A percentile compares a stretch with the other conserved stretches of the same genome.
Conservation (phyloP, 1,140 invertebrate genomes). For the Glossosoma conforme region DNA sequence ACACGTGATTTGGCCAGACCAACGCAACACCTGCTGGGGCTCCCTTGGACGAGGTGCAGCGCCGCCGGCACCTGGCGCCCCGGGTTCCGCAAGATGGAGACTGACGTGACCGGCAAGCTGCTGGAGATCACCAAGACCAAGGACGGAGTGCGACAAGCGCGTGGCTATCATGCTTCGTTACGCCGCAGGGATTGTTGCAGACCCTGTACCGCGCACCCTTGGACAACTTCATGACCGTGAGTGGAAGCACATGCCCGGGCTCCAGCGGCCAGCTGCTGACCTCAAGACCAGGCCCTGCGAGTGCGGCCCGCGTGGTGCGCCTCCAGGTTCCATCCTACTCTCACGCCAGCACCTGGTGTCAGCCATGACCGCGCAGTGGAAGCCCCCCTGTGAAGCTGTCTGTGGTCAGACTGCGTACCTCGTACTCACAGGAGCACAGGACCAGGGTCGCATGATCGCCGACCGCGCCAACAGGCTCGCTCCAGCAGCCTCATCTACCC, state of each 20-base stretch:
- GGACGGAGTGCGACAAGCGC: constrained; percentile 58
- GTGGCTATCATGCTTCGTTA: constrained; percentile 54
- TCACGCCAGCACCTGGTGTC: no score
- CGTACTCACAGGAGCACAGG: constrained; percentile 38
- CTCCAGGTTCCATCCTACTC: no score
- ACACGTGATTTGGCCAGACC: constrained; percentile 41
- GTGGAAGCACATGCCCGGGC: constrained; percentile 25
- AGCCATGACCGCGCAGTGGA: no score
- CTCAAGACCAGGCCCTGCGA: no score
- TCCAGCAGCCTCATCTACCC: constrained; percentile 54
- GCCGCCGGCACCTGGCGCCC: constrained; percentile 49
- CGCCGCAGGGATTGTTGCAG: constrained; percentile 48
- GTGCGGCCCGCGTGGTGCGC: no score
- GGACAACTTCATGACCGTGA: constrained; percentile 53
- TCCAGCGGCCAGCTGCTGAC: no score
- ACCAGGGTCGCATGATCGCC: constrained; percentile 49
- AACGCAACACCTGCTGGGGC: constrained; percentile 59
- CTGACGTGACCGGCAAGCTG: constrained; percentile 42
- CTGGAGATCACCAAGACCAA: constrained; percentile 61
- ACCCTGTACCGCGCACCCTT: constrained; percentile 52
- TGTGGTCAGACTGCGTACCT: no score
- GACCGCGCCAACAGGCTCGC: constrained; percentile 56
- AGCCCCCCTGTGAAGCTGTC: no score
- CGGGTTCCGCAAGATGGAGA: constrained; percentile 62
- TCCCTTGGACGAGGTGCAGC: constrained; percentile 43